These are phyloP conservation scores for Scomber scombrus DNA, from an alignment of 2,113 vertebrate genomes.

Conservation along the genomic window DNA sequence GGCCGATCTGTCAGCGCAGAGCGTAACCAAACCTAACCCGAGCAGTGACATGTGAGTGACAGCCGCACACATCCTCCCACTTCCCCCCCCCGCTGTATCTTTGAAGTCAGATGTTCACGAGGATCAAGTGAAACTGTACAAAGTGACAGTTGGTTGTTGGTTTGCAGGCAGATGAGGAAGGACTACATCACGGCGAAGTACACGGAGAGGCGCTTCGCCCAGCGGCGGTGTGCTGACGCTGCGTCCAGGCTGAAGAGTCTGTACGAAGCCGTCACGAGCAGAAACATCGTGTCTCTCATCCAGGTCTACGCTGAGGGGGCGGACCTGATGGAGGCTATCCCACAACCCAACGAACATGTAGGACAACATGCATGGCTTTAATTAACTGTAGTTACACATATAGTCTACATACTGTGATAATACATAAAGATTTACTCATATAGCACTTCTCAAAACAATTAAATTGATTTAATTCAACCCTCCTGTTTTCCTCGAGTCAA, in stretches of 20 bases:
- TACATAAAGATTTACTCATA: too few relatives aligned
- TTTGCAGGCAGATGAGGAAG: conserved; percentile 92
- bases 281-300: conserved; percentile 92
- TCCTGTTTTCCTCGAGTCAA: too few relatives aligned
- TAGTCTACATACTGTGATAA: too few relatives aligned
- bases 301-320: conserved; percentile 93
- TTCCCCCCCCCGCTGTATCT: too few relatives aligned
- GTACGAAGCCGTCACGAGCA: conserved; percentile 90
- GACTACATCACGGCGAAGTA: conserved; percentile 98
- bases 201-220: conserved; percentile 91
- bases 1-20: conserved; percentile 87
- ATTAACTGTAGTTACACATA: too few relatives aligned
- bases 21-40: conserved; percentile 88
- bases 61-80: too few relatives aligned
- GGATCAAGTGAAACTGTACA: too few relatives aligned
- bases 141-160: not conserved
- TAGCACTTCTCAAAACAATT: too few relatives aligned
- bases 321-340: conserved; percentile 92
- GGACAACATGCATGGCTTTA: conserved; percentile 57
- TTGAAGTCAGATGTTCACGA: too few relatives aligned
- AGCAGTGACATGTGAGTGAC: conserved; percentile 94
- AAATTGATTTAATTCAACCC: too few relatives aligned
- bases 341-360: conserved; percentile 92
- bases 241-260: conserved; percentile 86
- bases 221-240: conserved; percentile 83